Evolutionary conservation across 2,113 vertebrate species (phyloP).

Genomic region (Centropus unirufus): DNA sequence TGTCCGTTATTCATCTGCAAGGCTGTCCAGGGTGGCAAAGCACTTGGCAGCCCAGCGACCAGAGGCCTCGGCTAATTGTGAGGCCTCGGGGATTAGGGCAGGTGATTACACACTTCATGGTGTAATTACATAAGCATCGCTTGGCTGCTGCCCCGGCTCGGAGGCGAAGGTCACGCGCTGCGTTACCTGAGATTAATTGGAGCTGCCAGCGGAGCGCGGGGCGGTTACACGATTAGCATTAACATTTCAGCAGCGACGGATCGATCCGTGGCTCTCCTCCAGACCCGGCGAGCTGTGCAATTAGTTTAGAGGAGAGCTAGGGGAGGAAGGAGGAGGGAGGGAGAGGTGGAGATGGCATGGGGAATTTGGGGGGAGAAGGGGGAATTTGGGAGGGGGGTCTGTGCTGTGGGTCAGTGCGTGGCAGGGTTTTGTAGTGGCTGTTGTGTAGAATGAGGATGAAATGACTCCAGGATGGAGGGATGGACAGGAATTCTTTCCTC

Average conservation of each 20-base stretch:
- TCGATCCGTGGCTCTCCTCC: conserved; percentile 83
- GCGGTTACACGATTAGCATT: conserved; percentile 94
- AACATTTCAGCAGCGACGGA: conserved; percentile 88
- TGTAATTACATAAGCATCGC: conserved; percentile 98
- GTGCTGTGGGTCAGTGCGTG: accelerated
- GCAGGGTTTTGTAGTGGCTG: accelerated
- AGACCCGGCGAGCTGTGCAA: conserved; percentile 78
- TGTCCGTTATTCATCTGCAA: conserved; percentile 91
- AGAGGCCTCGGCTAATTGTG: conserved; percentile 90
- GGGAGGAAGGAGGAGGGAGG: conserved; percentile 5
- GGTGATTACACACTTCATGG: conserved; percentile 93
- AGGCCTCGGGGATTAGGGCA: conserved; percentile 91
- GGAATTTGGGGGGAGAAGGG: neutral
- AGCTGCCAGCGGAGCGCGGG: conserved; percentile 90
- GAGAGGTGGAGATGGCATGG: neutral
- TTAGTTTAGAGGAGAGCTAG: conserved; percentile 81
- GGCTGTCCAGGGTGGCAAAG: conserved; percentile 80
- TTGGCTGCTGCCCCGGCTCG: conserved; percentile 87
- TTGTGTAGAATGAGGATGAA: accelerated
- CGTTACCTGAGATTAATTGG: conserved; percentile 98
- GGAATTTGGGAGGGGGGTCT: neutral
- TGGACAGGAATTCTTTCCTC: neutral
- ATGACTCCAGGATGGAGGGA: accelerated
- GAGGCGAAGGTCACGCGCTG: conserved; percentile 89
- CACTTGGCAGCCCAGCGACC: conserved; percentile 80